Evolutionary conservation across 2,888 invertebrate species (phyloP).

Genomic region (Trachelus iudaicus): DNA sequence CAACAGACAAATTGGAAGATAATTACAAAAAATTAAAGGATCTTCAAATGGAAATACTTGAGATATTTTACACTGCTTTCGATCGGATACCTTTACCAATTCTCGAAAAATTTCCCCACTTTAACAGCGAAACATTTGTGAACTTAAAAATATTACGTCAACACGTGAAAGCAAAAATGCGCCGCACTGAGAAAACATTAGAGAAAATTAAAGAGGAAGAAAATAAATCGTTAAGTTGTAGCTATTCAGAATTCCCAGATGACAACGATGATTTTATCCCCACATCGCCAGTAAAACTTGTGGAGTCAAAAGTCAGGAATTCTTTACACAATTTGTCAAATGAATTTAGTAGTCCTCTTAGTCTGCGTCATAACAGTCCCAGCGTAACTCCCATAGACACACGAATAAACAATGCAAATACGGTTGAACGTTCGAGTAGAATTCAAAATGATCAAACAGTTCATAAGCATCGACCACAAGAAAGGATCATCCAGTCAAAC

Average conservation of each 20-base stretch:
- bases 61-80: constrained; percentile 73
- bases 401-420: neutral
- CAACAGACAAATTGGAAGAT: constrained; percentile 41
- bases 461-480: neutral
- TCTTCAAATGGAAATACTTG: constrained; percentile 72
- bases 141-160: constrained; percentile 71
- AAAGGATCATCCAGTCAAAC: neutral
- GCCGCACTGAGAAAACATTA: constrained; percentile 60
- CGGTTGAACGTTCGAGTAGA: neutral
- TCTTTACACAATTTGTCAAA: neutral
- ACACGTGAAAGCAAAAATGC: constrained; percentile 71
- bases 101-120: constrained; percentile 72
- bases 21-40: constrained; percentile 62
- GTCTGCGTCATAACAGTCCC: neutral
- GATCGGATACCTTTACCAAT: constrained; percentile 74
- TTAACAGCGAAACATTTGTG: constrained; percentile 69
- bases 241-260: constrained; percentile 14
- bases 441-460: neutral
- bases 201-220: constrained; percentile 17
- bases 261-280: constrained; percentile 20
- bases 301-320: constrained; percentile 8
- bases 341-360: neutral
- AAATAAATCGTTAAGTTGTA: constrained; percentile 11
- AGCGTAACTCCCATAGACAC: neutral
- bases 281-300: neutral